Percentiles rank a stretch among this genome's conserved stretches.
phyloP scores from a whole-genome alignment of 2,888 invertebrate species.

The Cheilosia urbana region DNA sequence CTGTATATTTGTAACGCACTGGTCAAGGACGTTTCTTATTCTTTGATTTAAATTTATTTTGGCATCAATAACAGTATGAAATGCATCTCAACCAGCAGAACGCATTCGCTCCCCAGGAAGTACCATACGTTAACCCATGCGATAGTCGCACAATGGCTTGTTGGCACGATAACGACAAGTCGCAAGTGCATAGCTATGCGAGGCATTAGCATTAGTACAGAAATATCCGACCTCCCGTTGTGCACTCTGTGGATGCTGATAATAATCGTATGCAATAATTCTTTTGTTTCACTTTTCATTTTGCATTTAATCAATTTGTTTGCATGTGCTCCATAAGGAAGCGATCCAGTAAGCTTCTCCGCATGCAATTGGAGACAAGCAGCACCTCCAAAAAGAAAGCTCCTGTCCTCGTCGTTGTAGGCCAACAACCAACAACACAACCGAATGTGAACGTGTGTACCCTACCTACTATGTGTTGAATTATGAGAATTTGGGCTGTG shows the following conservation, averaged over 20 bases:
- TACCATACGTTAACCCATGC: not conserved
- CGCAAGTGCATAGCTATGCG: not conserved
- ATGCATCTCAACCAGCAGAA: not conserved
- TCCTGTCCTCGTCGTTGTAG: constrained; percentile 2
- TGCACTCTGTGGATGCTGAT: constrained; percentile 42
- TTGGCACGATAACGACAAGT: constrained; percentile 30
- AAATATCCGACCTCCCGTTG: constrained; percentile 5
- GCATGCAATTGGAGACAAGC: constrained; percentile 37
- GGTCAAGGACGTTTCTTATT: too few species aligned
- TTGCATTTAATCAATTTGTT: constrained; percentile 67
- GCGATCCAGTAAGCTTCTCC: constrained; percentile 28
- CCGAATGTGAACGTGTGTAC: constrained; percentile 27
- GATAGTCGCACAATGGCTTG: constrained; percentile 4
- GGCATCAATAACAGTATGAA: not conserved
- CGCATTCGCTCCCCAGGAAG: not conserved
- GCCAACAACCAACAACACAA: not conserved
- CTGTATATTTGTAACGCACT: too few species aligned
- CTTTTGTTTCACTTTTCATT: constrained; percentile 63
- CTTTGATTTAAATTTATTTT: not conserved
- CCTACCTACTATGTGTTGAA: constrained; percentile 76
- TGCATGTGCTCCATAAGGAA: constrained; percentile 51
- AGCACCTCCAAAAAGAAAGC: constrained; percentile 40
- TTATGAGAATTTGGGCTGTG: constrained; percentile 81
- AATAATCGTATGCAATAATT: constrained; percentile 65
- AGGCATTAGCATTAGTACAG: not conserved